Evolutionary conservation across 2,888 invertebrate genomes (phyloP), one percentile per base, ranked within the genome.

Genomic region (Hirudinaria manillensis): DNA sequence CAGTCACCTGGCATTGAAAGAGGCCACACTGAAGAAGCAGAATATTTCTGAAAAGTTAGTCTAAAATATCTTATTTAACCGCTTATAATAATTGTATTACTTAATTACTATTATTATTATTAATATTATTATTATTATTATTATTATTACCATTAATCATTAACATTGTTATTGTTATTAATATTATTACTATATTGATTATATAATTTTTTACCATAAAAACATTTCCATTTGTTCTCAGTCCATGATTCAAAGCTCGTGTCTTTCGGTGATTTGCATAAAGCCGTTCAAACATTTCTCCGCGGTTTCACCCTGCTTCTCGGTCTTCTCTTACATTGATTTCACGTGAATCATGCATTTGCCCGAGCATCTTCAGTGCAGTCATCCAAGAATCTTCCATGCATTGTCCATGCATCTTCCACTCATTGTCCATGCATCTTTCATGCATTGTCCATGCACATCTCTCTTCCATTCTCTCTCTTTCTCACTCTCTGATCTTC

Each of bases 361-460:
- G 13, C 21, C 53, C 53, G 21, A 16, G 53, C 53, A 53, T 21
- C 53, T 53, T 53, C 53, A 16, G 21, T 53, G n/a, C n/a, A n/a
- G n/a, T n/a, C n/a, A n/a, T n/a, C n/a, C n/a, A n/a, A n/a, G 24
- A 16, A 27, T 16, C 27, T 56, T 3, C 16, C 56, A 56, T 56
- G 56, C 56, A 56, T 27, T 27, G 6, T 56, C 56, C 56, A 56
- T 56, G 56, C 56, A 56, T 56, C 61, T n/a, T n/a, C 13, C 61
- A 61, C n/a, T 16, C 61, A 61, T n/a, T n/a, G 13, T 7, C 24
- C 61, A 61, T 61, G 61, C 61, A 61, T 61, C 10, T n/a, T n/a
- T 1, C 61, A 61, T 61, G 61, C 24, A 3, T 61, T 19, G 10
- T n/a, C 21, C 61, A 61, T 27, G 61, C 45, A 45, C n/a, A n/a